Evolutionary conservation across 2,113 vertebrate genomes (phyloP).

Genomic region (Boleophthalmus pectinirostris): DNA sequence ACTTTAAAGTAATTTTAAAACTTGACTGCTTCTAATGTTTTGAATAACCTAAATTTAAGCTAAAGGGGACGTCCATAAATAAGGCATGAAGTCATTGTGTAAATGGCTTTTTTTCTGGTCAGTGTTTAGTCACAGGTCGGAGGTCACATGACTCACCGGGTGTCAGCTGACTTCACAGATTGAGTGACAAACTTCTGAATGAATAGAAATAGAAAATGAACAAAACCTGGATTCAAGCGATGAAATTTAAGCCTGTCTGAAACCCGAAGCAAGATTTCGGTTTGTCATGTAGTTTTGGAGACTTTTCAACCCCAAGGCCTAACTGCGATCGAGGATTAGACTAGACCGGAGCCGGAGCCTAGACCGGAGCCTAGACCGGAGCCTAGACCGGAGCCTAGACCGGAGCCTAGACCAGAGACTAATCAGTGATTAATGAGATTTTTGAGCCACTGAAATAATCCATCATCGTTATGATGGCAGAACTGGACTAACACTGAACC

Average conservation of each 20-base stretch:
- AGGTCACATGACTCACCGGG: constrained; percentile 11
- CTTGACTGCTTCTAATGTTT: background rate
- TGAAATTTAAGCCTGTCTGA: background rate
- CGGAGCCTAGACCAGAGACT: background rate
- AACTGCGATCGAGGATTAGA: too few species aligned
- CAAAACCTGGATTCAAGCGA: background rate
- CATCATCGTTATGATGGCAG: too few species aligned
- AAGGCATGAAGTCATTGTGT: background rate
- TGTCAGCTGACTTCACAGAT: constrained; percentile 32
- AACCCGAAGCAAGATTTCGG: background rate
- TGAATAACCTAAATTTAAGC: background rate
- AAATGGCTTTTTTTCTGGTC: background rate
- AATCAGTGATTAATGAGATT: background rate
- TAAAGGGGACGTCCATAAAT: background rate
- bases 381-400: too few species aligned
- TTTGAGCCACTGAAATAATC: too few species aligned
- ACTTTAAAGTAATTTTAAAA: too few species aligned
- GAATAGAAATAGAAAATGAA: constrained; percentile 8
- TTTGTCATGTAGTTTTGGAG: background rate
- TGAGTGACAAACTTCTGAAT: background rate
- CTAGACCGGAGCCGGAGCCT: too few species aligned
- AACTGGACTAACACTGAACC: too few species aligned
- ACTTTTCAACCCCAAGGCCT: too few species aligned
- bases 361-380: too few species aligned
- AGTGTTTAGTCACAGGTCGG: background rate